Evolutionary conservation across 1,140 invertebrate genomes (phyloP).

Genomic region (Medauroidea extradentata): DNA sequence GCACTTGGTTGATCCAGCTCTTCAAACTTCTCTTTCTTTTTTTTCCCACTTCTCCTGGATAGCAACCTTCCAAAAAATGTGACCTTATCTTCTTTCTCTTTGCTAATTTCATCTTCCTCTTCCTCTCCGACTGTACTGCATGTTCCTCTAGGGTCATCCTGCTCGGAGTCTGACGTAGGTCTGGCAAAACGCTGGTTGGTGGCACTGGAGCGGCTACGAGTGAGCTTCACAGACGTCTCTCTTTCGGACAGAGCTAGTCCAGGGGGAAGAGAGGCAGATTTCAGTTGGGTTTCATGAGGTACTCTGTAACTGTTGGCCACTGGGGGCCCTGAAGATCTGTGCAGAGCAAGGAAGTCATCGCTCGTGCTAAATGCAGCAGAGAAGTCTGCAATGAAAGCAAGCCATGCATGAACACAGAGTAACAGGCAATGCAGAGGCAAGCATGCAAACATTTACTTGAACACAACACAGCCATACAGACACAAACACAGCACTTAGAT

Average conservation of each 20-base stretch:
- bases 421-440: background rate
- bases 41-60: conserved; percentile 58
- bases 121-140: conserved; percentile 32
- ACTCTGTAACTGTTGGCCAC: conserved; percentile 17
- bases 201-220: conserved; percentile 41
- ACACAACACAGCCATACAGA: background rate
- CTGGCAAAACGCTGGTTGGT: conserved; percentile 35
- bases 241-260: conserved; percentile 49
- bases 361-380: conserved; percentile 17
- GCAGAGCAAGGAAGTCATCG: background rate
- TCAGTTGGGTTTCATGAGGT: conserved; percentile 52
- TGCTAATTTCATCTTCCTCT: conserved; percentile 45
- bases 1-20: conserved; percentile 35
- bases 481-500: background rate
- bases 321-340: background rate
- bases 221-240: conserved; percentile 29
- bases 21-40: conserved; percentile 51
- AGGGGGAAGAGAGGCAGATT: conserved; percentile 62
- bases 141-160: conserved; percentile 4
- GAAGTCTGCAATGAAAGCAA: conserved; percentile 22
- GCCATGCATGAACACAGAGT: conserved; percentile 21
- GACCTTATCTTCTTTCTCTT: conserved; percentile 48
- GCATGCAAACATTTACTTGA: background rate
- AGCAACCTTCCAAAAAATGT: conserved; percentile 62
- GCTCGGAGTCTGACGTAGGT: conserved; percentile 23